Conservation (phyloP, 2,888 invertebrate genomes). For the Drosophila lutescens region DNA sequence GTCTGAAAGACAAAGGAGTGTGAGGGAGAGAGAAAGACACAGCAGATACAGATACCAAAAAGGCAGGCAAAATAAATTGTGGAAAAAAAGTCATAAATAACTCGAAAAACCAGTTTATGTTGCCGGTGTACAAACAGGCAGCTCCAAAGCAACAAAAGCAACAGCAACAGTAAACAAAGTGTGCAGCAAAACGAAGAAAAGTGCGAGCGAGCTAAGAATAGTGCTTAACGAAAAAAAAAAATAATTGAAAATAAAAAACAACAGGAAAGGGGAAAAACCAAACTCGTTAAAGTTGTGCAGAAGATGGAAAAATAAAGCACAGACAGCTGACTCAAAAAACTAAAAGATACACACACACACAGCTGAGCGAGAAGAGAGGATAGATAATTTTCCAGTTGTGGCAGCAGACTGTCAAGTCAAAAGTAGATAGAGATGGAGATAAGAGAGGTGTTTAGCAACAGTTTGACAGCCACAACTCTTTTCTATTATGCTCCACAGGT, state of each 20-base stretch:
- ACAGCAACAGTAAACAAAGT: conserved; percentile 70
- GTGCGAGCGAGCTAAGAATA: conserved; percentile 67
- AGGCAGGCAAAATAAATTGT: conserved; percentile 69
- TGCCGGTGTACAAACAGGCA: conserved; percentile 77
- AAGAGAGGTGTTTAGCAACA: conserved; percentile 23
- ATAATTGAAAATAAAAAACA: conserved; percentile 21
- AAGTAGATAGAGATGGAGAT: conserved; percentile 14
- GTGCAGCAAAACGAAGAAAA: conserved; percentile 65
- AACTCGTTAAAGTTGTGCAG: conserved; percentile 77
- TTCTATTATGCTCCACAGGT: conserved; percentile 1
- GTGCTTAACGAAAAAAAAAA: conserved; percentile 40
- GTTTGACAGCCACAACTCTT: conserved; percentile 29
- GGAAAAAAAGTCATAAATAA: conserved; percentile 78
- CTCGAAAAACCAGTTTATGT: conserved; percentile 79
- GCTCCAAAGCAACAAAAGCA: conserved; percentile 47
- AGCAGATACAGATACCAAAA: conserved; percentile 69
- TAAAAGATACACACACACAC: conserved; percentile 49
- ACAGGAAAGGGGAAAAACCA: conserved; percentile 31
- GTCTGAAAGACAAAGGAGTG: conserved; percentile 57
- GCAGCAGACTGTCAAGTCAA: conserved; percentile 20
- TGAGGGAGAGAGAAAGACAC: conserved; percentile 22
- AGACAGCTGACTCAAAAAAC: conserved; percentile 72
- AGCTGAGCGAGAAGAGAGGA: conserved; percentile 27
- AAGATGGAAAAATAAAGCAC: conserved; percentile 67
- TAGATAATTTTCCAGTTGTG: conserved; percentile 50